phyloP scores from a whole-genome alignment of 2,113 vertebrate species.

The Myanophis thanlyinensis region DNA sequence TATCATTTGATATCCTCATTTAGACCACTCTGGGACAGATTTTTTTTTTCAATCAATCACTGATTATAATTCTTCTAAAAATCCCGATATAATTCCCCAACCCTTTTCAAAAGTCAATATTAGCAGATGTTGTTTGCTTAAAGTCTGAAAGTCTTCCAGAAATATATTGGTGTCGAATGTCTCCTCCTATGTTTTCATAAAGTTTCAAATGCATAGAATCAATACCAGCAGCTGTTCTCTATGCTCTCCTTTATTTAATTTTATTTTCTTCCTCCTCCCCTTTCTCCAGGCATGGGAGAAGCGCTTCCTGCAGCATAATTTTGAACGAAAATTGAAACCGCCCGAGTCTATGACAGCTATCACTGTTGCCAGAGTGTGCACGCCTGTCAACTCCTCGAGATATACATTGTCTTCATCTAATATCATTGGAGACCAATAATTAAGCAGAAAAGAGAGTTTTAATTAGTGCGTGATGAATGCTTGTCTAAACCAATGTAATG shows the following conservation, averaged over 20 bases:
- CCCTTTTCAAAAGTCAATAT: slow-evolving; percentile 63
- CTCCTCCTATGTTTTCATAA: slow-evolving; percentile 64
- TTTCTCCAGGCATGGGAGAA: slow-evolving; percentile 63
- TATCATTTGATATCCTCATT: slow-evolving; percentile 34
- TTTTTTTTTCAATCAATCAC: slow-evolving; percentile 41
- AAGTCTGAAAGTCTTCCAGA: slow-evolving; percentile 66
- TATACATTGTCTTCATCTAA: slow-evolving; percentile 65
- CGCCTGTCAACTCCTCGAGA: slow-evolving; percentile 56
- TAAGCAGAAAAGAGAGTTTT: slow-evolving; percentile 72
- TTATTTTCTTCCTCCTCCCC: slow-evolving; percentile 47
- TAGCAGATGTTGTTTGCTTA: slow-evolving; percentile 72
- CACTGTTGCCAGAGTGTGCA: slow-evolving; percentile 32
- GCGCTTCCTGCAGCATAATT: slow-evolving; percentile 59
- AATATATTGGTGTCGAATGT: slow-evolving; percentile 58
- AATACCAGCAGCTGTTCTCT: slow-evolving; percentile 71
- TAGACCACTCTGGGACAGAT: slow-evolving; percentile 27
- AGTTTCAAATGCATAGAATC: slow-evolving; percentile 68
- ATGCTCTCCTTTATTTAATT: slow-evolving; percentile 50
- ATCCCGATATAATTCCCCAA: slow-evolving; percentile 41
- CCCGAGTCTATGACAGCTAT: slow-evolving; percentile 36
- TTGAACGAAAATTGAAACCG: slow-evolving; percentile 49
- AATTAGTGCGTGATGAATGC: slow-evolving; percentile 75
- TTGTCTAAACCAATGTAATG: slow-evolving; percentile 72
- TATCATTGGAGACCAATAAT: slow-evolving; percentile 73
- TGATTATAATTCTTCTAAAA: slow-evolving; percentile 57